Conservation (phyloP, 2,113 vertebrate species). For the Microcebus ravelobensis region DNA sequence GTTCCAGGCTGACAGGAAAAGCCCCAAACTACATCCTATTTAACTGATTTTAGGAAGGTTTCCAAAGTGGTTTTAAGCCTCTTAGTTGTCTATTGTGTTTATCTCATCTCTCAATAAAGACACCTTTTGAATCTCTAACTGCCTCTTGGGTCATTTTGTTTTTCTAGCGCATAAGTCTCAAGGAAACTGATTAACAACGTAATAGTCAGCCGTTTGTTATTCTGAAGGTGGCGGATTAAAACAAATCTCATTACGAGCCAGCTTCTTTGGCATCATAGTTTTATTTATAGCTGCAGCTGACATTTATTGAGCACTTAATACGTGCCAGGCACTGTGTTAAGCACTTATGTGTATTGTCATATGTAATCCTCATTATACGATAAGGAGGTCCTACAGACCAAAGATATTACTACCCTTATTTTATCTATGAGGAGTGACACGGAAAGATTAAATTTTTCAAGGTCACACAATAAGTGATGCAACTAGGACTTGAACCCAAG, state of each 20-base stretch:
- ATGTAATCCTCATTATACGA: background rate
- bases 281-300: slow-evolving; percentile 57
- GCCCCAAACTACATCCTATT: background rate
- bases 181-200: slow-evolving; percentile 50
- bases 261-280: slow-evolving; percentile 15
- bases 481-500: background rate
- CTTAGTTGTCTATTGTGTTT: background rate
- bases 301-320: slow-evolving; percentile 18
- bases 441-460: slow-evolving; percentile 15
- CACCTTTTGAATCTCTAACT: slow-evolving; percentile 10
- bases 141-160: slow-evolving; percentile 41
- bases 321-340: background rate
- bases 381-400: background rate
- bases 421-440: background rate
- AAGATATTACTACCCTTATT: background rate
- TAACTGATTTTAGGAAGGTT: background rate
- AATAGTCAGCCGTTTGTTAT: slow-evolving; percentile 28
- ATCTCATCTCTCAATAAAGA: slow-evolving; percentile 35
- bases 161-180: background rate
- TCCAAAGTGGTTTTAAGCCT: background rate
- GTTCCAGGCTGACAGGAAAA: background rate
- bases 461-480: background rate
- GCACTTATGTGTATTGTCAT: background rate
- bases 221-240: slow-evolving; percentile 66
- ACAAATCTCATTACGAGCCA: slow-evolving; percentile 59